These are phyloP conservation scores for Oscheius sp. DNA, from an alignment of 2,888 invertebrate genomes.

Conservation along the genomic window DNA sequence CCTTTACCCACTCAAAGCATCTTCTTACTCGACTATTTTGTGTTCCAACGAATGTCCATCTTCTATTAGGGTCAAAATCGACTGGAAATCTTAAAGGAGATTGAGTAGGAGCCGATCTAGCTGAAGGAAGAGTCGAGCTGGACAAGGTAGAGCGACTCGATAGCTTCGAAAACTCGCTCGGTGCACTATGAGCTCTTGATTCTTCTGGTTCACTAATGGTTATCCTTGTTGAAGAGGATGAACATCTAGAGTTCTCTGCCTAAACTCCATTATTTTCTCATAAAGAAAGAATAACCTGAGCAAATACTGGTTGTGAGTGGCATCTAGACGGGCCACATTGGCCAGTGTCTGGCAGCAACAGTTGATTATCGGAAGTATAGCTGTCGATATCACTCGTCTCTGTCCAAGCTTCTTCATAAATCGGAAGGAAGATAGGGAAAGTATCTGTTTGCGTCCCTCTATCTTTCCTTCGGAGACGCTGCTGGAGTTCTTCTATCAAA, in stretches of 20 bases:
- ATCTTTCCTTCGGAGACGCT: slow-evolving; percentile 46
- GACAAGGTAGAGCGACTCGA: slow-evolving; percentile 3
- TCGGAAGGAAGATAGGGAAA: slow-evolving; percentile 29
- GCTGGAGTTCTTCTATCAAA: slow-evolving; percentile 42
- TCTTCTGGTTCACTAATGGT: slow-evolving; percentile 1
- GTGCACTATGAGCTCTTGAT: slow-evolving; percentile 12
- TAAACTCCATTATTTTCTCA: neutral
- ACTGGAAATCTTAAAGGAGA: slow-evolving; percentile 42
- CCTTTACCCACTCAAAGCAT: too few species aligned
- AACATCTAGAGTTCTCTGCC: slow-evolving; percentile 28
- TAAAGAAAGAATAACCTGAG: slow-evolving; percentile 21
- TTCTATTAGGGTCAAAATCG: slow-evolving; percentile 55
- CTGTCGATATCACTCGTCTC: slow-evolving; percentile 55
- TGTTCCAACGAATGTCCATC: slow-evolving; percentile 69
- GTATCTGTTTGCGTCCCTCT: slow-evolving; percentile 56
- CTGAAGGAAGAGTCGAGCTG: slow-evolving; percentile 32
- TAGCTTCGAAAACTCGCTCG: slow-evolving; percentile 26
- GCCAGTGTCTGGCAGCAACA: slow-evolving; percentile 46
- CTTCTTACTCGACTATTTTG: slow-evolving; percentile 32
- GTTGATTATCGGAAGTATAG: slow-evolving; percentile 30
- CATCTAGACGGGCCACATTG: slow-evolving; percentile 51
- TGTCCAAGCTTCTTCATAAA: slow-evolving; percentile 48
- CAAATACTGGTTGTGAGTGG: slow-evolving; percentile 49
- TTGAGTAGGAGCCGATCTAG: slow-evolving; percentile 43
- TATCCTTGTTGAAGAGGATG: slow-evolving; percentile 20